Evolutionary conservation across 1,140 invertebrate species (phyloP).

Genomic region (Cecropterus lyciades): DNA sequence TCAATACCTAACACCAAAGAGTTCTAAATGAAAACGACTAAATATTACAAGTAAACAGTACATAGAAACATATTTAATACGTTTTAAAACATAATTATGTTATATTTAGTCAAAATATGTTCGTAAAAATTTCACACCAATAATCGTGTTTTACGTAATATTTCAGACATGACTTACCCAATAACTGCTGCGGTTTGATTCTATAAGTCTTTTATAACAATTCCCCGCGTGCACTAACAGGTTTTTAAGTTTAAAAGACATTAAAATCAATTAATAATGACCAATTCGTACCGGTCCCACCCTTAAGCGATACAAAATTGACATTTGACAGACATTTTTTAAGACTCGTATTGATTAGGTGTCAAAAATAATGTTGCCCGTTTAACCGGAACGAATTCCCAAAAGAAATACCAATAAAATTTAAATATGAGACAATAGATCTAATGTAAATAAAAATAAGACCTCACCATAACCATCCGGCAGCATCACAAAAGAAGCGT

Average conservation of each 20-base stretch:
- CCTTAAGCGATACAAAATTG: not conserved
- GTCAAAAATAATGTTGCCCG: slow-evolving; percentile 32
- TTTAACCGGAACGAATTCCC: not conserved
- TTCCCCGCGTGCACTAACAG: slow-evolving; percentile 53
- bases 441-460: not conserved
- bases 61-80: not conserved
- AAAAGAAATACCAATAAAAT: not conserved
- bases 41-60: no score
- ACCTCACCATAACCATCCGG: not conserved
- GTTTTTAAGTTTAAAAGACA: slow-evolving; percentile 65
- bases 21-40: no score
- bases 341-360: slow-evolving; percentile 15
- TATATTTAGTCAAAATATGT: not conserved
- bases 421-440: no score
- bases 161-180: slow-evolving; percentile 55
- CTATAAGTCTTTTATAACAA: slow-evolving; percentile 51
- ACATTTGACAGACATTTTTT: slow-evolving; percentile 19
- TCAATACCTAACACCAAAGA: no score
- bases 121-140: not conserved
- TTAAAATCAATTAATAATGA: slow-evolving; percentile 47
- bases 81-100: not conserved
- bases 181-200: slow-evolving; percentile 51
- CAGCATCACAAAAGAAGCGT: not conserved
- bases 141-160: slow-evolving; percentile 39
- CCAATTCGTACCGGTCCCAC: slow-evolving; percentile 8